Percentiles rank a stretch among this genome's conserved stretches.
Evolutionary conservation across 1,140 invertebrate species (phyloP).

Genomic region (Pseudobourletiella spinata): DNA sequence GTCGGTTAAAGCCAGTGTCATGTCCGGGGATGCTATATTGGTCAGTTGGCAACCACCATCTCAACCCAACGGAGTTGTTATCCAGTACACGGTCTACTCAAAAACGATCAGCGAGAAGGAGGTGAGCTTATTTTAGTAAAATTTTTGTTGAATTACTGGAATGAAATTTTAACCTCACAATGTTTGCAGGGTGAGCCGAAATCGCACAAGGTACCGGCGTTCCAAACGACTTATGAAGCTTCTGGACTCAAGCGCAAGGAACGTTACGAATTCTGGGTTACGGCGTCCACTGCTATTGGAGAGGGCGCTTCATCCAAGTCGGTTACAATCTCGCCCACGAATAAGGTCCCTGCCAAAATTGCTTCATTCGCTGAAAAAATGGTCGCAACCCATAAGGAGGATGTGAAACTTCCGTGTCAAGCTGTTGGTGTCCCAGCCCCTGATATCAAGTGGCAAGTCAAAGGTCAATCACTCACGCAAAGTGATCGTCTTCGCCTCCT

Average conservation of each 20-base stretch:
- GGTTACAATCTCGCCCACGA: conserved; percentile 69
- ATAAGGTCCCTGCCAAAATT: conserved; percentile 82
- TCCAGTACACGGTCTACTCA: conserved; percentile 86
- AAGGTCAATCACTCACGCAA: conserved; percentile 54
- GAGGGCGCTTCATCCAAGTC: conserved; percentile 82
- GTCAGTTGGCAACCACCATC: conserved; percentile 87
- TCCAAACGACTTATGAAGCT: conserved; percentile 68
- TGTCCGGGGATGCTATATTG: conserved; percentile 80
- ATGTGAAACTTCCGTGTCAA: conserved; percentile 79
- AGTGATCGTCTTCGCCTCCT: conserved; percentile 70
- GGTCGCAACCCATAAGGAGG: conserved; percentile 79
- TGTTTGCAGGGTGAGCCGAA: conserved; percentile 34
- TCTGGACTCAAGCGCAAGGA: conserved; percentile 67
- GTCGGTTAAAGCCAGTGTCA: conserved; percentile 83
- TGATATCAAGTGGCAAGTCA: conserved; percentile 61
- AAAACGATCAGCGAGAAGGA: conserved; percentile 57
- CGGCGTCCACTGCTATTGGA: conserved; percentile 82
- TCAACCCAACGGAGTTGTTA: conserved; percentile 84
- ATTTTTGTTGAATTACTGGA: background rate
- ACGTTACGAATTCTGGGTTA: conserved; percentile 89
- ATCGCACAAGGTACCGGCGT: conserved; percentile 53
- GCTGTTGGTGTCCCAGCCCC: conserved; percentile 82
- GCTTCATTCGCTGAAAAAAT: conserved; percentile 85
- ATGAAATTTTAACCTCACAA: background rate
- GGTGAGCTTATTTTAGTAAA: conserved; percentile 22